Percentiles rank a stretch among this genome's conserved stretches.
Conservation (phyloP, 2,113 vertebrate genomes). For the Symphodus melops region DNA sequence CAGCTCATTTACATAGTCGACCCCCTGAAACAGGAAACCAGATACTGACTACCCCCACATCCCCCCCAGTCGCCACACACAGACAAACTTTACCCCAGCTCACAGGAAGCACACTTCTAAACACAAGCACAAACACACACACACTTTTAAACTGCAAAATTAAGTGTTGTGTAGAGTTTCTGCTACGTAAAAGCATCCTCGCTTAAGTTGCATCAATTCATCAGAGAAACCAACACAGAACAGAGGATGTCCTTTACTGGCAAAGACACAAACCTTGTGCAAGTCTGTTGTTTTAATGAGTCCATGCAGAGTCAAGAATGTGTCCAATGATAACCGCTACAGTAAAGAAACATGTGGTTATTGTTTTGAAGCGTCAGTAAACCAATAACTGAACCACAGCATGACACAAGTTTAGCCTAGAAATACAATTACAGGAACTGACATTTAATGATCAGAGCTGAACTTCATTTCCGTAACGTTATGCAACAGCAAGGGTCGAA, state of each 20-base stretch:
- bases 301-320: not conserved
- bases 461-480: not conserved
- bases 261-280: not conserved
- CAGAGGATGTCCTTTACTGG: not conserved
- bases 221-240: not conserved
- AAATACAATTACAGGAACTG: slow-evolving; percentile 35
- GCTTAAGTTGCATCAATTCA: not conserved
- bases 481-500: not conserved
- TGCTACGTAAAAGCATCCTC: not conserved
- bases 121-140: slow-evolving; percentile 1
- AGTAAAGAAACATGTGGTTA: slow-evolving; percentile 3
- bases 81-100: slow-evolving; percentile 8
- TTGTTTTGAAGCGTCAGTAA: not conserved
- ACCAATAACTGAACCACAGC: slow-evolving; percentile 11
- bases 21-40: slow-evolving; percentile 54
- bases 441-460: slow-evolving; percentile 7
- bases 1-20: slow-evolving; percentile 57
- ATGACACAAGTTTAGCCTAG: not conserved
- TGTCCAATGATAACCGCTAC: slow-evolving; percentile 22
- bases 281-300: slow-evolving; percentile 6
- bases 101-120: slow-evolving; percentile 41
- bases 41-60: slow-evolving; percentile 8
- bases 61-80: not conserved
- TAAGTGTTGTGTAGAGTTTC: not conserved
- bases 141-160: not conserved